These are phyloP conservation scores for Caerostris extrusa DNA, from an alignment of 1,140 invertebrate species.

Conservation along the genomic window DNA sequence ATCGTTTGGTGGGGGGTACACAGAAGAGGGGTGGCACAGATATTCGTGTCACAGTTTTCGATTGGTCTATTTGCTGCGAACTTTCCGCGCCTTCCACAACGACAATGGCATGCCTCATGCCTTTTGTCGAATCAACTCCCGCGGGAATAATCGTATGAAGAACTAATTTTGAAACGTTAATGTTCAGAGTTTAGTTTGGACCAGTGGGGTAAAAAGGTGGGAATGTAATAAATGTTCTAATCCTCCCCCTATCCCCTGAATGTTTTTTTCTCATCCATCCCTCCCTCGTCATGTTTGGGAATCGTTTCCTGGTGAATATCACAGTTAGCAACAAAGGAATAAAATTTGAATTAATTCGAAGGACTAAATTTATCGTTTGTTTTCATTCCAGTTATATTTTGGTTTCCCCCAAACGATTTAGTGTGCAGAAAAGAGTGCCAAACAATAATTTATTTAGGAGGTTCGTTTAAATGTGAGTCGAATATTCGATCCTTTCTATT, in stretches of 20 bases:
- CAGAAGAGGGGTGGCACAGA: not conserved
- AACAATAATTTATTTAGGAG: too few relatives aligned
- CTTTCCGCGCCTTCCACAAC: not conserved
- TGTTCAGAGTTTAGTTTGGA: conserved; percentile 31
- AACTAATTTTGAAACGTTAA: conserved; percentile 51
- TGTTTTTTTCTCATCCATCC: not conserved
- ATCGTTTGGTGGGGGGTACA: not conserved
- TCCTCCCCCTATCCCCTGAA: not conserved
- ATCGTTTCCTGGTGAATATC: not conserved
- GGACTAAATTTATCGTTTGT: not conserved
- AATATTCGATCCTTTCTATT: too few relatives aligned
- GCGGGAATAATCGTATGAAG: conserved; percentile 67
- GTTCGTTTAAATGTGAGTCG: too few relatives aligned
- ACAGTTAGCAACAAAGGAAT: not conserved
- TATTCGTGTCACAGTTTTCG: conserved; percentile 49
- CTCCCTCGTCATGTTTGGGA: not conserved
- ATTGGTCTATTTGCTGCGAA: conserved; percentile 24
- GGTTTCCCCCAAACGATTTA: too few relatives aligned
- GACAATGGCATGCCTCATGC: conserved; percentile 19
- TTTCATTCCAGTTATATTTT: not conserved
- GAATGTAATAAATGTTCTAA: not conserved
- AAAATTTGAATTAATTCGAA: not conserved
- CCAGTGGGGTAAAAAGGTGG: not conserved
- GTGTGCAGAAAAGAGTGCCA: too few relatives aligned
- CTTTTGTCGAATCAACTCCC: conserved; percentile 58